Conservation (phyloP, 1,140 invertebrate species). For the Myzus persicae region DNA sequence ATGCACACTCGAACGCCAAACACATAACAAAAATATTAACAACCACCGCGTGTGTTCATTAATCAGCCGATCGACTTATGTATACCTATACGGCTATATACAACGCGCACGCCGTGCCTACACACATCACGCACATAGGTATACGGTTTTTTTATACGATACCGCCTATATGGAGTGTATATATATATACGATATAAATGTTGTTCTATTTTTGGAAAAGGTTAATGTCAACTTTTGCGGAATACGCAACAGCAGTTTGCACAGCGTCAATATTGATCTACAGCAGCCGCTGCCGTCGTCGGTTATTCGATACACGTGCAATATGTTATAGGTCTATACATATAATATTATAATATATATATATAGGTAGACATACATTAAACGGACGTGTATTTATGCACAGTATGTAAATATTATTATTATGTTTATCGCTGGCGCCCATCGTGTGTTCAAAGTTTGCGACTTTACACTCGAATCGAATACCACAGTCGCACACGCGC, state of each 20-base stretch:
- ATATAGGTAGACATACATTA: neutral
- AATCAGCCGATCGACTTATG: constrained; percentile 20
- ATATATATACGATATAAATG: neutral
- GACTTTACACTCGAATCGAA: neutral
- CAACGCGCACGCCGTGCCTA: no score
- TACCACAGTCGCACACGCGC: neutral
- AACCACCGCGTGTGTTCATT: neutral
- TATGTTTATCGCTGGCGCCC: neutral
- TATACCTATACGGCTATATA: neutral
- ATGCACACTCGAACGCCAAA: neutral
- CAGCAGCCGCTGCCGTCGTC: neutral
- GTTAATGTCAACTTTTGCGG: constrained; percentile 6
- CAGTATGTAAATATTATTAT: neutral
- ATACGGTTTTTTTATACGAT: neutral
- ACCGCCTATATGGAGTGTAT: neutral
- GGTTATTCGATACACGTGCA: constrained; percentile 1
- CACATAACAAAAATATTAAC: constrained; percentile 25
- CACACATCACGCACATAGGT: neutral
- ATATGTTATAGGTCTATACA: neutral
- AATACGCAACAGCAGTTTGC: constrained; percentile 10
- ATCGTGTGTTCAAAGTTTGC: neutral
- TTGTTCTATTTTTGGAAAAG: constrained; percentile 21
- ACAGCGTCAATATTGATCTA: constrained; percentile 24
- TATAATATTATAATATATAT: neutral
- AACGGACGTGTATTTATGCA: neutral